Conservation (phyloP, 2,113 vertebrate genomes). For the Hymenochirus boettgeri region DNA sequence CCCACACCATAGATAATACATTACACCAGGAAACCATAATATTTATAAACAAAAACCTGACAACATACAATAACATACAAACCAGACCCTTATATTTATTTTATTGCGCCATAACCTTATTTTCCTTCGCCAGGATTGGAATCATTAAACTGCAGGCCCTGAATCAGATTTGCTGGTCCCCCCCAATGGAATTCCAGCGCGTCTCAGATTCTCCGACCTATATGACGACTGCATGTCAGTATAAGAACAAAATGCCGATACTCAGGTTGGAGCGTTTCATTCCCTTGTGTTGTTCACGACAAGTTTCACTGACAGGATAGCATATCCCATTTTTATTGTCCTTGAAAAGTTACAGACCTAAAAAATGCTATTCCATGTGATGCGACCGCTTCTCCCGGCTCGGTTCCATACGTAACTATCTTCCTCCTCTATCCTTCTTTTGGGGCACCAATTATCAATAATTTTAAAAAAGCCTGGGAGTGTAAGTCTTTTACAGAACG, state of each 20-base stretch:
- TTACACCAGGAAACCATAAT: no score
- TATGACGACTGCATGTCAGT: conserved; percentile 39
- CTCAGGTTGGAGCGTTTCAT: neutral
- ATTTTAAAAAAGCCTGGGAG: no score
- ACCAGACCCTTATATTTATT: no score
- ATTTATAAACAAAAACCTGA: no score
- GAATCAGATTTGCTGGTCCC: conserved; percentile 55
- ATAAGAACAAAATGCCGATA: conserved; percentile 4
- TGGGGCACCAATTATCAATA: no score
- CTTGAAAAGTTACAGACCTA: neutral
- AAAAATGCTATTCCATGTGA: neutral
- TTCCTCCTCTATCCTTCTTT: no score
- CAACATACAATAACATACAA: no score
- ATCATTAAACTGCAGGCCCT: conserved; percentile 56
- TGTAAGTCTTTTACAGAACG: no score
- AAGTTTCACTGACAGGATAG: conserved; percentile 2
- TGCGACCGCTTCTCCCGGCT: neutral
- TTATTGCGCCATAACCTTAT: no score
- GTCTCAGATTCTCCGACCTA: conserved; percentile 45
- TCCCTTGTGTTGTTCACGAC: neutral
- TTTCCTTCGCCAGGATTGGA: conserved; percentile 50
- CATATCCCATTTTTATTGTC: neutral
- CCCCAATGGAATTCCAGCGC: conserved; percentile 52
- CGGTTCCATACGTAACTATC: no score
- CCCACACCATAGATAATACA: no score